These are phyloP conservation scores for Cynopterus sphinx DNA, from an alignment of 2,797 vertebrate species.

Conservation along the genomic window DNA sequence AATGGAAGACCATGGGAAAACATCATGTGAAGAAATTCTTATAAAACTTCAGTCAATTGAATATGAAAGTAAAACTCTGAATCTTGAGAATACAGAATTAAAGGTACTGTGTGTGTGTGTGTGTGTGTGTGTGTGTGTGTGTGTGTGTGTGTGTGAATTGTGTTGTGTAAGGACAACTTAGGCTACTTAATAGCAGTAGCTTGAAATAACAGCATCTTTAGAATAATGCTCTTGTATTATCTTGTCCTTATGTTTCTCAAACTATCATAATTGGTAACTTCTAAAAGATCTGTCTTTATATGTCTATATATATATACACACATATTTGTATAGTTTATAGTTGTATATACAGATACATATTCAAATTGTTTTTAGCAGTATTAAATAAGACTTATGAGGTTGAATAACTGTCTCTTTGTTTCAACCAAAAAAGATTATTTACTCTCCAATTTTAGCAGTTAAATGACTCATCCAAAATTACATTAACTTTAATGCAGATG, in stretches of 20 bases:
- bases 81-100: slow-evolving; percentile 87
- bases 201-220: slow-evolving; percentile 1
- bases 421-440: slow-evolving; percentile 42
- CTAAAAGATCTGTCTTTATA: not conserved
- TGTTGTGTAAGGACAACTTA: not conserved
- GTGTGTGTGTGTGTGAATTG: not conserved
- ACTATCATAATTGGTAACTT: not conserved
- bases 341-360: not conserved
- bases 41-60: slow-evolving; percentile 84
- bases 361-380: slow-evolving; percentile 19
- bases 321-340: not conserved
- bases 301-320: not conserved
- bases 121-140: not conserved
- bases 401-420: slow-evolving; percentile 44
- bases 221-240: not conserved
- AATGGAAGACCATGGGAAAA: slow-evolving; percentile 81
- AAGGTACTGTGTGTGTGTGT: slow-evolving; percentile 84
- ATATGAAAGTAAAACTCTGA: slow-evolving; percentile 84
- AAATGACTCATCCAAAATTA: slow-evolving; percentile 54
- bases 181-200: not conserved
- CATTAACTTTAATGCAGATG: slow-evolving; percentile 59
- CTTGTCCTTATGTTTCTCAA: slow-evolving; percentile 37
- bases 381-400: slow-evolving; percentile 28
- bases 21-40: slow-evolving; percentile 83
- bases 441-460: slow-evolving; percentile 49